phyloP scores from a whole-genome alignment of 2,113 vertebrate species.

The Seriola rivoliana region DNA sequence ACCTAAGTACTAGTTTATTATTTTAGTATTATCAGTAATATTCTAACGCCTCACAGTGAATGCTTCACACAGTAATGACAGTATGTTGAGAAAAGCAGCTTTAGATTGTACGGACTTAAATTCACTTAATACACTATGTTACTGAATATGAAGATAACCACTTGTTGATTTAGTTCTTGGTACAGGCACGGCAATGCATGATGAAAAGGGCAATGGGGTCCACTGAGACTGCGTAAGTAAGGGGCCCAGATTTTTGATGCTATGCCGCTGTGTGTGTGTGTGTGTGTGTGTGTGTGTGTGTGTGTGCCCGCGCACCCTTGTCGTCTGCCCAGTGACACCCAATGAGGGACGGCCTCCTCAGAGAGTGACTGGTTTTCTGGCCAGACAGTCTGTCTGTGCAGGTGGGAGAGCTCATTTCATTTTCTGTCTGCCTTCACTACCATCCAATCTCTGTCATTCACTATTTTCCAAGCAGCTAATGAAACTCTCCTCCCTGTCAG shows the following conservation, averaged over 20 bases:
- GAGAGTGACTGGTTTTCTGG: conserved; percentile 75
- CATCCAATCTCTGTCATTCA: conserved; percentile 56
- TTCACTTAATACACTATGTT: background rate
- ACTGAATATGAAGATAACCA: background rate
- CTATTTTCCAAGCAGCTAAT: conserved; percentile 45
- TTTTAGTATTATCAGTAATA: background rate
- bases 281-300: conserved; percentile 39
- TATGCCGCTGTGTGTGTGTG: conserved; percentile 12
- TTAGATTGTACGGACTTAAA: background rate
- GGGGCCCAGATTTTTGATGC: background rate
- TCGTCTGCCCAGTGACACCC: conserved; percentile 77
- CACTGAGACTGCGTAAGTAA: background rate
- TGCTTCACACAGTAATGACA: background rate
- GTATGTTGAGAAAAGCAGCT: background rate
- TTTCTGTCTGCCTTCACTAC: conserved; percentile 61
- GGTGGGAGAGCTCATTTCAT: conserved; percentile 74
- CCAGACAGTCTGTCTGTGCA: conserved; percentile 60
- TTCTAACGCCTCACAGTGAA: background rate
- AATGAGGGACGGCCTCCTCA: conserved; percentile 65
- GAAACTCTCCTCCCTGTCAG: conserved; percentile 19
- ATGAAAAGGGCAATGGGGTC: background rate
- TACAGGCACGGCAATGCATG: background rate
- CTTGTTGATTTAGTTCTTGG: background rate
- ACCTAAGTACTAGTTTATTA: background rate
- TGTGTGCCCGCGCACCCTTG: conserved; percentile 42